Percentiles rank a stretch among this genome's conserved stretches.
Conservation (phyloP, 2,888 invertebrate genomes). For the Seira musarum region DNA sequence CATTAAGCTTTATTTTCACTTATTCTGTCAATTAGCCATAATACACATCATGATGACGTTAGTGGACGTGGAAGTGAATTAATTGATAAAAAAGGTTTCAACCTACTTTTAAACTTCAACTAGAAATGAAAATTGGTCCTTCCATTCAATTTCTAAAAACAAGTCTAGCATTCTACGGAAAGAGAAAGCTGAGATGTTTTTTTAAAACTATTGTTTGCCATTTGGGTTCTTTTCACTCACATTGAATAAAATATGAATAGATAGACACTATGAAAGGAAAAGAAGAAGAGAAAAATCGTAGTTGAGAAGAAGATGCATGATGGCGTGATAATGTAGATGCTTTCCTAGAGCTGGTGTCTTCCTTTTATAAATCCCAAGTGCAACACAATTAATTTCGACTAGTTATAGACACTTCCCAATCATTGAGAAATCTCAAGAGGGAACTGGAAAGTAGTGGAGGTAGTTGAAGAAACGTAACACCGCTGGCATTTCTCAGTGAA, state of each 20-base stretch:
- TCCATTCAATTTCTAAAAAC: background rate
- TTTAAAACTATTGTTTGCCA: slow-evolving; percentile 6
- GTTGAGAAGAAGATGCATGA: background rate
- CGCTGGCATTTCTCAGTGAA: background rate
- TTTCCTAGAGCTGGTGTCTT: background rate
- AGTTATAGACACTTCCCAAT: slow-evolving; percentile 7
- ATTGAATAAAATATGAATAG: background rate
- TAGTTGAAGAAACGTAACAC: slow-evolving; percentile 1
- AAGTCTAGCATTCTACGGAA: background rate
- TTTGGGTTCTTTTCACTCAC: background rate
- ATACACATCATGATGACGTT: background rate
- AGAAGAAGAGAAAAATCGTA: background rate
- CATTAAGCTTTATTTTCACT: background rate
- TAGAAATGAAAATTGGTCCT: background rate
- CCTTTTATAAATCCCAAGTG: slow-evolving; percentile 8
- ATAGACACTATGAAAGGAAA: too few relatives aligned
- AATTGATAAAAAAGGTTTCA: too few relatives aligned
- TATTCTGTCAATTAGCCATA: background rate
- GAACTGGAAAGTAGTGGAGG: background rate
- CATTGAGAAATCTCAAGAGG: slow-evolving; percentile 7
- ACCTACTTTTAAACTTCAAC: background rate
- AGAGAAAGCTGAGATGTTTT: background rate
- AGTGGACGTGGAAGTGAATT: background rate
- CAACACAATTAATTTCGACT: background rate
- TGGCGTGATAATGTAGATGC: slow-evolving; percentile 7